A percentile compares a stretch with the other conserved stretches of the same genome.
phyloP scores from a whole-genome alignment of 2,797 vertebrate species.

The Parauchenoglanis punctatus region DNA sequence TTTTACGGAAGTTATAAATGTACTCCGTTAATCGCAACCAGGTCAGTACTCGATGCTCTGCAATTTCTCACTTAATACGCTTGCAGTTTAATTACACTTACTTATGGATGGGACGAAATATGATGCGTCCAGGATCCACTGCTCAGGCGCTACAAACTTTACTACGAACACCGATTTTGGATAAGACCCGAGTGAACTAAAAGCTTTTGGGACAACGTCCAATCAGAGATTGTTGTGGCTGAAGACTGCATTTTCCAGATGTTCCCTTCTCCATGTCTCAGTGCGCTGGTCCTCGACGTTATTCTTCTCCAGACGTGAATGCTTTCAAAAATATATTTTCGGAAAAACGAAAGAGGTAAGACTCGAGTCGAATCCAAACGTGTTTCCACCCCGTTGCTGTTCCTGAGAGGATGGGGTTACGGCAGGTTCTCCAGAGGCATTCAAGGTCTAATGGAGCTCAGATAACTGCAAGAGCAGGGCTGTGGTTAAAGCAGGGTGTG shows the following conservation, averaged over 20 bases:
- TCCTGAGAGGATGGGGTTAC: background rate
- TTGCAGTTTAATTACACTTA: background rate
- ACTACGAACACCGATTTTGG: no score
- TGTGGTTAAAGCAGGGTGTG: conserved; percentile 26
- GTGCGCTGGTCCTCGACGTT: background rate
- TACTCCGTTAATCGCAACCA: background rate
- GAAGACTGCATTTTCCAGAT: background rate
- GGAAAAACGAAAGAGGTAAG: background rate
- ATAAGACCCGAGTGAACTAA: background rate
- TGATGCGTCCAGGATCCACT: background rate
- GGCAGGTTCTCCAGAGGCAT: background rate
- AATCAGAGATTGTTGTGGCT: background rate
- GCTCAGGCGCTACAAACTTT: background rate
- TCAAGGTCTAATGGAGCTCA: background rate
- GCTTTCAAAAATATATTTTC: background rate
- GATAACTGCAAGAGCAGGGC: background rate
- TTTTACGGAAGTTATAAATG: background rate
- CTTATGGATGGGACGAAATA: no score
- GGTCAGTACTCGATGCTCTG: background rate
- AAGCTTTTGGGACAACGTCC: background rate
- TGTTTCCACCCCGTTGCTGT: background rate
- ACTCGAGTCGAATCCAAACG: background rate
- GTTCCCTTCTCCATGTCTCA: no score
- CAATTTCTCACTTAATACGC: background rate
- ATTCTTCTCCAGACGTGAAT: background rate